These are phyloP conservation scores for Macquaria australasica DNA, from an alignment of 2,113 vertebrate species.

Conservation along the genomic window DNA sequence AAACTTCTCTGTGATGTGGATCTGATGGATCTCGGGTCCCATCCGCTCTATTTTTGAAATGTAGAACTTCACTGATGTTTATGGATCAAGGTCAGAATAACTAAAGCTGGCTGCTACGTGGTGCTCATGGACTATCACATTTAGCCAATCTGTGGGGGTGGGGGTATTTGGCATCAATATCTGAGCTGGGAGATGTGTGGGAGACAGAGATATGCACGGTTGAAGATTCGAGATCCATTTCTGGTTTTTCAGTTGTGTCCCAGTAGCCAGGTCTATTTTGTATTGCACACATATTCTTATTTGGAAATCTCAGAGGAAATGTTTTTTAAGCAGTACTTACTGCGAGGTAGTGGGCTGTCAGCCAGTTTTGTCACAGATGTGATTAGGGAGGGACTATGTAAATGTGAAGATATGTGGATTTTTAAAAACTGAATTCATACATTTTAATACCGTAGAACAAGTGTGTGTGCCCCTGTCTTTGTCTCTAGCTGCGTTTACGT, in stretches of 20 bases:
- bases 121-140: slow-evolving; percentile 44
- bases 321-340: slow-evolving; percentile 6
- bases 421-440: not conserved
- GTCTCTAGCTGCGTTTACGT: not conserved
- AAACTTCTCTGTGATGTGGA: slow-evolving; percentile 31
- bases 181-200: slow-evolving; percentile 64
- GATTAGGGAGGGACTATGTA: not conserved
- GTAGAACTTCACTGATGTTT: slow-evolving; percentile 64
- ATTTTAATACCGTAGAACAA: not conserved
- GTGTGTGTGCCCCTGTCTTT: slow-evolving; percentile 26
- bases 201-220: slow-evolving; percentile 56
- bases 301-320: not conserved
- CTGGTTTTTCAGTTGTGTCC: slow-evolving; percentile 55
- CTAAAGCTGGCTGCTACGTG: slow-evolving; percentile 44
- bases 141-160: slow-evolving; percentile 44
- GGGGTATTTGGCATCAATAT: slow-evolving; percentile 63
- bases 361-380: not conserved
- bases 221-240: slow-evolving; percentile 45
- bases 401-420: not conserved
- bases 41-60: slow-evolving; percentile 65
- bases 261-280: slow-evolving; percentile 37
- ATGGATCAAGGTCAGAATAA: slow-evolving; percentile 61
- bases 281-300: slow-evolving; percentile 21
- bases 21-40: slow-evolving; percentile 20
- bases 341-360: not conserved